Conservation (phyloP, 1,140 invertebrate genomes). For the Bombus sibiricus region DNA sequence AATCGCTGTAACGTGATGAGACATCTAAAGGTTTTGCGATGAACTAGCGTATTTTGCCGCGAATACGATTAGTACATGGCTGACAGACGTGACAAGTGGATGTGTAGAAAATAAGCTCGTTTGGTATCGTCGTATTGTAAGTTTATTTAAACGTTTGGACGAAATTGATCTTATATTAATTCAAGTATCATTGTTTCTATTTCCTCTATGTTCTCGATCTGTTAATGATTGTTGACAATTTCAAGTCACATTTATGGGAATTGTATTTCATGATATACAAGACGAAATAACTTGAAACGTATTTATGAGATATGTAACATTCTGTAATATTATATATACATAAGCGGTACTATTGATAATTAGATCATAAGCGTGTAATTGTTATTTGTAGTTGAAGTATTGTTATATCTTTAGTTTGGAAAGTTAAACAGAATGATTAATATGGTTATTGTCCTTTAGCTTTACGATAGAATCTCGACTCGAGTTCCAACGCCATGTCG, state of each 20-base stretch:
- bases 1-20: constrained; percentile 13
- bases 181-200: background rate
- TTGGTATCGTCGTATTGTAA: no score
- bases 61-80: background rate
- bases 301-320: no score
- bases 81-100: background rate
- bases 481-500: constrained; percentile 88
- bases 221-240: background rate
- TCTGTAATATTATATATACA: background rate
- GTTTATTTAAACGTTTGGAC: background rate
- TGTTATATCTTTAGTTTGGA: background rate
- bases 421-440: background rate
- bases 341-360: background rate
- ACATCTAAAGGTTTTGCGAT: constrained; percentile 47
- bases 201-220: background rate
- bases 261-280: background rate
- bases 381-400: background rate
- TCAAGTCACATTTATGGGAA: background rate
- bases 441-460: constrained; percentile 83
- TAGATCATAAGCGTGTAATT: background rate
- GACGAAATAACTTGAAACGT: background rate
- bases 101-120: background rate
- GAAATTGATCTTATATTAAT: background rate
- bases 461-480: constrained; percentile 93
- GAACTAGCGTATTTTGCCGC: constrained; percentile 42